phyloP scores from a whole-genome alignment of 2,888 invertebrate genomes.

The Augiades crinisus region DNA sequence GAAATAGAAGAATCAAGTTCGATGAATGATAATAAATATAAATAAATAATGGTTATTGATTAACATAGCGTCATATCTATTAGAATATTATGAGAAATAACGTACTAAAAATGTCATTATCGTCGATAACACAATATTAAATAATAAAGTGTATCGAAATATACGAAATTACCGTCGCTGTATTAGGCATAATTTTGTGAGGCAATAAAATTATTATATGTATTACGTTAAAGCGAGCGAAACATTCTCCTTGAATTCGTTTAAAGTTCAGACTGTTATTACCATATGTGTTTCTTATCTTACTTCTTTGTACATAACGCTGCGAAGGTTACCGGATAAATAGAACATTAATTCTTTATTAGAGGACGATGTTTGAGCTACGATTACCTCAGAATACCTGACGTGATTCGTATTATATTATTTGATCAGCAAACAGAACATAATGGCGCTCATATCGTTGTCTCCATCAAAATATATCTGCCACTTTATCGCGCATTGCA shows the following conservation, averaged over 20 bases:
- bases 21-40: no score
- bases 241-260: neutral
- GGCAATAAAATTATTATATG: no score
- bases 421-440: constrained; percentile 12
- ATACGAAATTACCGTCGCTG: no score
- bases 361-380: constrained; percentile 2
- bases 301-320: constrained; percentile 7
- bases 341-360: neutral
- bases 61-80: no score
- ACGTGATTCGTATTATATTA: constrained; percentile 13
- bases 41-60: no score
- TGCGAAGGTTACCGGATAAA: constrained; percentile 9
- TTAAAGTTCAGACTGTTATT: neutral
- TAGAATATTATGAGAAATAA: no score
- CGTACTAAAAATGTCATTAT: no score
- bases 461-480: constrained; percentile 10
- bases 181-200: no score
- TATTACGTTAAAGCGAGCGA: no score
- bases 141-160: no score
- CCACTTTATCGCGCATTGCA: constrained; percentile 21
- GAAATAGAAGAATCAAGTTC: no score
- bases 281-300: constrained; percentile 3
- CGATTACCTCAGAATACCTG: constrained; percentile 12
- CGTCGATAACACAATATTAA: no score
- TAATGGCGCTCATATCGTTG: constrained; percentile 10